phyloP scores from a whole-genome alignment of 2,797 vertebrate species.

The Parauchenoglanis ngamensis region DNA sequence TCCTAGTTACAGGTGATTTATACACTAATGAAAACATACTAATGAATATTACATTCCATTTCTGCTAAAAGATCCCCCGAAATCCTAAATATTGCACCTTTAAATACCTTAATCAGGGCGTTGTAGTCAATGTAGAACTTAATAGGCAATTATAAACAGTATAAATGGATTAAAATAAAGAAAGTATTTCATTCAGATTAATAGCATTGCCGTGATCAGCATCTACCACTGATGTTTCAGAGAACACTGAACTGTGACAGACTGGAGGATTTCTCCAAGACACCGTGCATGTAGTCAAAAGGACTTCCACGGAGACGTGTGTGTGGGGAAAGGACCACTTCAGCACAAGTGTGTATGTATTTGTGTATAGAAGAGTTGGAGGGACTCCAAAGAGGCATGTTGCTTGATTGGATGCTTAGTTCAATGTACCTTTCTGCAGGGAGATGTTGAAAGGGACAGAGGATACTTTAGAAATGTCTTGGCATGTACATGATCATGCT shows the following conservation, averaged over 20 bases:
- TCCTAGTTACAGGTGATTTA: no score
- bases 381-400: not conserved
- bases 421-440: not conserved
- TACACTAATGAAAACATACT: no score
- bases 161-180: not conserved
- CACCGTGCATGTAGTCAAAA: not conserved
- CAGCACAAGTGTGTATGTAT: not conserved
- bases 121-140: not conserved
- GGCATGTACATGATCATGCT: not conserved
- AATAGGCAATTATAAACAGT: not conserved
- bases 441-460: not conserved
- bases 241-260: not conserved
- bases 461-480: not conserved
- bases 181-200: not conserved
- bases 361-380: not conserved
- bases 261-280: not conserved
- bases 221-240: not conserved
- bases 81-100: not conserved
- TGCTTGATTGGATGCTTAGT: not conserved
- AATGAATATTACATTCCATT: no score
- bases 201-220: not conserved
- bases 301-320: not conserved
- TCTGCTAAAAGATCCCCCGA: no score
- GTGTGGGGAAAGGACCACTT: not conserved
- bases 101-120: not conserved